Conservation (phyloP, 2,888 invertebrate species). For the Erebia palarica region DNA sequence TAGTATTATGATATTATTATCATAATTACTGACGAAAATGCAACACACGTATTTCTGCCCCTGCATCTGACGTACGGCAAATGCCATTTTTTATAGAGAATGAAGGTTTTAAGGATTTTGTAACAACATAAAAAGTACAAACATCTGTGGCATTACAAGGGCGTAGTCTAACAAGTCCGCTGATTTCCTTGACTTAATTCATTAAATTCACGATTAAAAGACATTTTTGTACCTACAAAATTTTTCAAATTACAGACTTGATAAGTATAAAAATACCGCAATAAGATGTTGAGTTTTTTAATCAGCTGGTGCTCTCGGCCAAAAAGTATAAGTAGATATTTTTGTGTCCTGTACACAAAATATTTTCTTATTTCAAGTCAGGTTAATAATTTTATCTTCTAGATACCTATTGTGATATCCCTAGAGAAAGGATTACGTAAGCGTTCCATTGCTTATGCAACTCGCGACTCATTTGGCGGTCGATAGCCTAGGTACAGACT, state of each 20-base stretch:
- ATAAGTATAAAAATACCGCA: too few species aligned
- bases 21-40: not conserved
- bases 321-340: too few species aligned
- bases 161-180: not conserved
- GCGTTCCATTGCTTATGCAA: slow-evolving; percentile 75
- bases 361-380: too few species aligned
- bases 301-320: too few species aligned
- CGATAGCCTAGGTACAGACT: slow-evolving; percentile 54
- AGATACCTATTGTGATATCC: slow-evolving; percentile 40
- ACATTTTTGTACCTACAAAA: too few species aligned
- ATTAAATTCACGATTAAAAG: too few species aligned
- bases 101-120: not conserved
- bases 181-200: not conserved
- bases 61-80: not conserved
- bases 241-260: too few species aligned
- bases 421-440: slow-evolving; percentile 63
- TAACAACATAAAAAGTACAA: not conserved
- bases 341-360: too few species aligned
- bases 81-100: slow-evolving; percentile 1
- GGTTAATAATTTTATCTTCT: too few species aligned
- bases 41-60: not conserved
- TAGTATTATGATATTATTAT: too few species aligned
- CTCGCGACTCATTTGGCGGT: slow-evolving; percentile 74
- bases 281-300: too few species aligned
- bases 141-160: not conserved